Evolutionary conservation across 1,140 invertebrate species (phyloP), one percentile per base, ranked within the genome.

Genomic region (Daktulosphaira vitifoliae): DNA sequence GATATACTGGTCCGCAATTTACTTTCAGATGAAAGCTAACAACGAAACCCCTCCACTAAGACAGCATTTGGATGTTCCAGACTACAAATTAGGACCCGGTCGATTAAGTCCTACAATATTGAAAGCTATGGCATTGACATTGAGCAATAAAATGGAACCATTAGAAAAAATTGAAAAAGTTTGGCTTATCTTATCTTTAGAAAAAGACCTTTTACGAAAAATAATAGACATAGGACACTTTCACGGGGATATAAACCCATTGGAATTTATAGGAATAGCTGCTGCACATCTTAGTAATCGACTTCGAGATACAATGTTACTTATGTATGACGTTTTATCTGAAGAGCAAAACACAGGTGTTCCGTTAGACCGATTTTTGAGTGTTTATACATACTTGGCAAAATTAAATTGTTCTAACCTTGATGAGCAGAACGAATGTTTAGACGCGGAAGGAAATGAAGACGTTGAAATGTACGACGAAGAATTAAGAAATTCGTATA

Each of bases 181-280:
- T 7, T 56, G 52, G 52, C 15, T 38, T 23, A 16, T 56, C n/a
- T 25, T 56, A 2, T 56, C 52, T 4, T 37, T 56, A 5, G 20
- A 56, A 3, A 42, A 56, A 25, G 11, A 15, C 5, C 13, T 56
- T n/a, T 39, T 42, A n/a, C 8, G 5, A 2, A 13, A 42, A 38
- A 56, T 56, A 22, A 39, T 56, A 11, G n/a, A 39, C 16, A 39
- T 56, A 11, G 52, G 52, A 2, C 9, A 39, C n/a, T 56, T 56
- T 42, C 20, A 56, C 13, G 15, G 39, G 13, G 2, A n/a, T 9
- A 39, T 56, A 2, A 39, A 56, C 37, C n/a, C 52, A n/a, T n/a
- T 38, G 8, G 37, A 56, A 16, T 56, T 56, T 25, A 39, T 56
- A 9, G 52, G 52, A 23, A 39, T 56, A 11, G 22, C 52, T 2